Percentiles rank a stretch among this genome's conserved stretches.
phyloP scores from a whole-genome alignment of 2,113 vertebrate genomes.

The Spilogale gracilis region DNA sequence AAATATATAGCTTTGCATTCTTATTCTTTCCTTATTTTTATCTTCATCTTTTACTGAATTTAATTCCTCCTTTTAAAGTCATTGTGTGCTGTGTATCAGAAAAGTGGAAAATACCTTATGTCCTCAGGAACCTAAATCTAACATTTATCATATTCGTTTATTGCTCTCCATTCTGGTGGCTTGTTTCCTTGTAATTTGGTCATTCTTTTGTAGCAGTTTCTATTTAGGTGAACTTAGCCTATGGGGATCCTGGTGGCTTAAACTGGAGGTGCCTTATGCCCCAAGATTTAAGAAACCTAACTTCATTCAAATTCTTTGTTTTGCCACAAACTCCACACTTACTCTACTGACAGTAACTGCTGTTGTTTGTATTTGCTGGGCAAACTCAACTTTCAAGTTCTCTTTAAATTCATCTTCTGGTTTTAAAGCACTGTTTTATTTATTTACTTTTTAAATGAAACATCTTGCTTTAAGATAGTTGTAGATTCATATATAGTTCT shows the following conservation, averaged over 20 bases:
- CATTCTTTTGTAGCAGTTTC: neutral
- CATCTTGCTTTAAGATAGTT: neutral
- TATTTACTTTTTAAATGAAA: constrained; percentile 20
- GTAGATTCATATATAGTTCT: neutral
- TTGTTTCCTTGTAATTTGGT: neutral
- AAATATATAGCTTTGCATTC: neutral
- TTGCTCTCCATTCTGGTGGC: neutral
- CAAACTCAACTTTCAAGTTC: neutral
- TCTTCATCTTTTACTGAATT: neutral
- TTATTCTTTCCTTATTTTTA: neutral
- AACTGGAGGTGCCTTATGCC: neutral
- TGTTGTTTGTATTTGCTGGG: neutral
- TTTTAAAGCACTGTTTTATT: neutral
- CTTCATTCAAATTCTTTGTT: neutral
- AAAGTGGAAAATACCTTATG: neutral
- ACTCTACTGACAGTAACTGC: neutral
- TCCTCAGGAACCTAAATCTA: neutral
- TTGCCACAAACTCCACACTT: neutral
- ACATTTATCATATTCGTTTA: neutral
- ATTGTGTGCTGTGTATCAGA: neutral
- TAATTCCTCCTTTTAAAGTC: neutral
- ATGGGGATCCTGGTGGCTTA: neutral
- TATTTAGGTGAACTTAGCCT: neutral
- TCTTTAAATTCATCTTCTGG: neutral
- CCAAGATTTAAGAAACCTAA: neutral